Conservation (phyloP, 2,888 invertebrate species). For the Steromphala cineraria region DNA sequence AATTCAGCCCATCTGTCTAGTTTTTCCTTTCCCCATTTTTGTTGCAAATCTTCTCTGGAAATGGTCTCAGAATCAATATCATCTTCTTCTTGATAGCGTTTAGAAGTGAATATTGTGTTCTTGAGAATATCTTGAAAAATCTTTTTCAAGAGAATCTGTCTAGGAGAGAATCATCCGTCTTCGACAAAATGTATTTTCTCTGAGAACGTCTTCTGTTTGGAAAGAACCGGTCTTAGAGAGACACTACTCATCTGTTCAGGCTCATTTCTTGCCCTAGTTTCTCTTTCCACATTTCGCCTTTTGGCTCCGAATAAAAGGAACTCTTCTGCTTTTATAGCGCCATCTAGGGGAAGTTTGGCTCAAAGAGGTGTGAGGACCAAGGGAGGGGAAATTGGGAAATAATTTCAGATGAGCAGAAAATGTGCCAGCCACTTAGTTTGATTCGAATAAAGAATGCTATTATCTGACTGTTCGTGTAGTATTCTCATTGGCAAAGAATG, state of each 20-base stretch:
- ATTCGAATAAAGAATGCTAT: background rate
- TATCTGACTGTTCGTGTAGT: background rate
- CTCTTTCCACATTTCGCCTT: background rate
- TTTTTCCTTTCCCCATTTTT: background rate
- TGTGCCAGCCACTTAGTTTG: background rate
- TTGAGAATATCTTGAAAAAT: too few relatives aligned
- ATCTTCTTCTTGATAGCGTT: background rate
- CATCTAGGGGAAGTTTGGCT: background rate
- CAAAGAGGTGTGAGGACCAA: background rate
- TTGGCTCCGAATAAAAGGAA: background rate
- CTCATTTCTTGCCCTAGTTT: too few relatives aligned
- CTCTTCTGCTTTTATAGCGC: background rate
- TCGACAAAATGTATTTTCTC: too few relatives aligned
- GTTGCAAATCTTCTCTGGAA: background rate
- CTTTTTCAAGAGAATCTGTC: too few relatives aligned
- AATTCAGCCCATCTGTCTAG: conserved; percentile 2
- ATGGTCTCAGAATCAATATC: background rate
- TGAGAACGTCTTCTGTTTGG: too few relatives aligned
- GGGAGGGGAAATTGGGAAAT: background rate
- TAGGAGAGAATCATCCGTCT: too few relatives aligned
- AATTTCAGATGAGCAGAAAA: background rate
- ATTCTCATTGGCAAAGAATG: too few relatives aligned
- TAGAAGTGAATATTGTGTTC: too few relatives aligned
- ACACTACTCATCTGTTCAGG: too few relatives aligned
- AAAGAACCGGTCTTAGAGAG: too few relatives aligned